phyloP scores from a whole-genome alignment of 2,113 vertebrate species.

The Ramphastos sulfuratus region DNA sequence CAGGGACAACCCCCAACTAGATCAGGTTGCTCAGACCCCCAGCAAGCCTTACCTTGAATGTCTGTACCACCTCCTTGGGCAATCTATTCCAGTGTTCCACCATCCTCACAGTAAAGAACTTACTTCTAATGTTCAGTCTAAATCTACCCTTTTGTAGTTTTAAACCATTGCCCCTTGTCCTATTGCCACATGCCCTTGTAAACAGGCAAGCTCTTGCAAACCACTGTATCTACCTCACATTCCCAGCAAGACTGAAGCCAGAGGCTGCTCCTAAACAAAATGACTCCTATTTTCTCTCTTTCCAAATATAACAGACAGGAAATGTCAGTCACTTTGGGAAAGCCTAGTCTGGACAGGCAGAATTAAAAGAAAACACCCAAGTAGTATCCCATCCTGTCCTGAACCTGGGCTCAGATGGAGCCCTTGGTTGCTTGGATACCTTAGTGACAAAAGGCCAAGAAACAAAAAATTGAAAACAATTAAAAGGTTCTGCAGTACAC shows the following conservation, averaged over 20 bases:
- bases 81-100: too few relatives aligned
- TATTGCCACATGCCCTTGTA: too few relatives aligned
- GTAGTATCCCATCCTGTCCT: neutral
- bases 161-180: too few relatives aligned
- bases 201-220: too few relatives aligned
- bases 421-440: rapidly evolving
- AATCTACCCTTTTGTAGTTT: too few relatives aligned
- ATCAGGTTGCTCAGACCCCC: too few relatives aligned
- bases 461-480: neutral
- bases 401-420: neutral
- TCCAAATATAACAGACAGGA: neutral
- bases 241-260: neutral
- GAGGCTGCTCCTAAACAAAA: neutral
- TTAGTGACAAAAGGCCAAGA: neutral
- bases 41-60: too few relatives aligned
- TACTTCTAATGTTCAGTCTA: too few relatives aligned
- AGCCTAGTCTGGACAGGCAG: neutral
- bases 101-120: too few relatives aligned
- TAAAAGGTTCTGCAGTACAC: neutral
- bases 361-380: neutral
- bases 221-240: neutral
- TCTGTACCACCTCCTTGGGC: too few relatives aligned
- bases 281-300: neutral
- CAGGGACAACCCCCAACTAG: too few relatives aligned
- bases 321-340: neutral